Evolutionary conservation across 2,888 invertebrate genomes (phyloP).

Genomic region (Apeira syringaria): DNA sequence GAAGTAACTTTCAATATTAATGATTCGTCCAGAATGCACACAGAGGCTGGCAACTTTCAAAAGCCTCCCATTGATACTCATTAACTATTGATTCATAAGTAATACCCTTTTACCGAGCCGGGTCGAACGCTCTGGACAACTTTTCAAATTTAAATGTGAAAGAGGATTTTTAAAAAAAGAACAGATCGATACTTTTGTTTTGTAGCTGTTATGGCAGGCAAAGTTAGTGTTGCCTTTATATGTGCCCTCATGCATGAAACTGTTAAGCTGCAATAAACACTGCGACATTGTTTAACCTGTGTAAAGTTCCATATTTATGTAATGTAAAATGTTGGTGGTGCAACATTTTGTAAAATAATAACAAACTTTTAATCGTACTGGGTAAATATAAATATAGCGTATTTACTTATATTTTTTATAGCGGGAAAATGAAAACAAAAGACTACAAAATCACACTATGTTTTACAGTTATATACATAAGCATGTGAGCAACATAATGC

Average conservation of each 20-base stretch:
- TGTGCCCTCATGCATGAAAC: conserved; percentile 9
- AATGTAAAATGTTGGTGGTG: too few relatives aligned
- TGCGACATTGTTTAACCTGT: conserved; percentile 15
- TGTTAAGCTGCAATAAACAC: conserved; percentile 16
- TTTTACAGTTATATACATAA: too few relatives aligned
- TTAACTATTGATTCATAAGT: conserved; percentile 83
- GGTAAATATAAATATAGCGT: too few relatives aligned
- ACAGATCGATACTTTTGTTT: conserved; percentile 27
- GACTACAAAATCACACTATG: too few relatives aligned
- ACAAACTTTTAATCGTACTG: too few relatives aligned
- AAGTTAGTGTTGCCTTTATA: conserved; percentile 13
- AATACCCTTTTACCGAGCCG: conserved; percentile 74
- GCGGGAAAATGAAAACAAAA: too few relatives aligned
- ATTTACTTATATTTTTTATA: too few relatives aligned
- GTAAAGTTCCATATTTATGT: too few relatives aligned
- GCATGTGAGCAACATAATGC: too few relatives aligned
- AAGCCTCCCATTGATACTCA: conserved; percentile 79
- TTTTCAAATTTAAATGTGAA: conserved; percentile 76
- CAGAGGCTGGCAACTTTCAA: conserved; percentile 69
- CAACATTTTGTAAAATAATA: too few relatives aligned
- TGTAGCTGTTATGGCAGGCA: conserved; percentile 12
- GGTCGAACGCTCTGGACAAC: conserved; percentile 56
- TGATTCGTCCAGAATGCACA: conserved; percentile 78
- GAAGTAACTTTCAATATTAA: conserved; percentile 80
- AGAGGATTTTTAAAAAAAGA: conserved; percentile 57